Evolutionary conservation across 2,888 invertebrate genomes (phyloP).

Genomic region (Apamea sordens): DNA sequence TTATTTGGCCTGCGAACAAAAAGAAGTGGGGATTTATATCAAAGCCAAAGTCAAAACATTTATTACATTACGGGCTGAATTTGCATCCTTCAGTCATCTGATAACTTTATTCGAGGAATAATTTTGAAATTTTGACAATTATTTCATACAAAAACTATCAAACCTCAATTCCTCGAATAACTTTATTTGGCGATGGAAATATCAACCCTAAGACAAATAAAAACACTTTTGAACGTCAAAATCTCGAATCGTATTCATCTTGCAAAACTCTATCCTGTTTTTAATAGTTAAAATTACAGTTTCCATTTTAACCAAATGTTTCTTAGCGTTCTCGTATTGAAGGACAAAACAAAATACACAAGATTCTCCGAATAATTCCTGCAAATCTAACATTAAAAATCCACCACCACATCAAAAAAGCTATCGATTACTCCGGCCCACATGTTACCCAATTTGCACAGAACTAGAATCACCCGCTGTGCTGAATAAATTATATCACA

Average conservation of each 20-base stretch:
- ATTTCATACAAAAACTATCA: too few species aligned
- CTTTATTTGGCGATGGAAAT: too few species aligned
- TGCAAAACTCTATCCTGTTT: neutral
- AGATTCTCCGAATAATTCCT: neutral
- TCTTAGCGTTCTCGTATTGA: neutral
- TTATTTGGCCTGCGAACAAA: neutral
- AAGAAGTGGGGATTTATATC: neutral
- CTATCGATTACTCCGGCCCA: constrained; percentile 80
- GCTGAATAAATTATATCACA: constrained; percentile 83
- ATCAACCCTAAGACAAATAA: too few species aligned
- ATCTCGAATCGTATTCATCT: neutral
- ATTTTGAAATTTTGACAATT: too few species aligned
- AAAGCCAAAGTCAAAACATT: too few species aligned
- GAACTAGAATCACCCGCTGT: constrained; percentile 85
- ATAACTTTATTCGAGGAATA: too few species aligned
- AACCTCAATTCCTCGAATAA: too few species aligned
- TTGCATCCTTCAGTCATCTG: too few species aligned
- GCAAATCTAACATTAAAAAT: constrained; percentile 21
- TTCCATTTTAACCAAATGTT: neutral
- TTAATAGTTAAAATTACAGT: neutral
- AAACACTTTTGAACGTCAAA: too few species aligned
- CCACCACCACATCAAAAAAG: constrained; percentile 48
- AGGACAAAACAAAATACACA: neutral
- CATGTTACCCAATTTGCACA: constrained; percentile 88
- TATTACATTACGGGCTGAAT: too few species aligned